Conservation (phyloP, 2,113 vertebrate species). For the Hydropotes inermis region DNA sequence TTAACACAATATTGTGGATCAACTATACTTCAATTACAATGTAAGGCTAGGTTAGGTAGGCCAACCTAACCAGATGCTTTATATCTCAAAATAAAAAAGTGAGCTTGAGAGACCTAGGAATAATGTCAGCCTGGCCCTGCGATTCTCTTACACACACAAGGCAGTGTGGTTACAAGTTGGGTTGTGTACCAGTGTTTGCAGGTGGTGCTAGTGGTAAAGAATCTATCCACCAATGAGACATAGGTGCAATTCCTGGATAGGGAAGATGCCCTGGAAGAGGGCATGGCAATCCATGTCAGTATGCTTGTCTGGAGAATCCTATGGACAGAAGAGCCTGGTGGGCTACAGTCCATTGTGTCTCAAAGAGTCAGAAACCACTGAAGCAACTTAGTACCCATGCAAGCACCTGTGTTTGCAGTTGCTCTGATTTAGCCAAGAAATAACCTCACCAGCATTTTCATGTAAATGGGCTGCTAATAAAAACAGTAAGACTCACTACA, state of each 20-base stretch:
- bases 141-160: background rate
- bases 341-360: background rate
- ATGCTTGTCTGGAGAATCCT: background rate
- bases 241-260: background rate
- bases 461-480: background rate
- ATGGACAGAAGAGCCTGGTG: background rate
- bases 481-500: background rate
- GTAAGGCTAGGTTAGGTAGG: background rate
- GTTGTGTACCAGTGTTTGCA: background rate
- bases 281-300: background rate
- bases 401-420: background rate
- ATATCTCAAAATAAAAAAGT: background rate
- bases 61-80: background rate
- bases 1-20: background rate
- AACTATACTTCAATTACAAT: background rate
- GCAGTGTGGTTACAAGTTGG: background rate
- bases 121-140: background rate
- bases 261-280: background rate
- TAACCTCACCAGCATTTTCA: background rate
- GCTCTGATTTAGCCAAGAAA: background rate
- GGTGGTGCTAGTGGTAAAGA: background rate
- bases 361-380: background rate
- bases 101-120: background rate
- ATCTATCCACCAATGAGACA: background rate
- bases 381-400: background rate